Evolutionary conservation across 2,888 invertebrate genomes (phyloP).

Genomic region (Oscheius sp.): DNA sequence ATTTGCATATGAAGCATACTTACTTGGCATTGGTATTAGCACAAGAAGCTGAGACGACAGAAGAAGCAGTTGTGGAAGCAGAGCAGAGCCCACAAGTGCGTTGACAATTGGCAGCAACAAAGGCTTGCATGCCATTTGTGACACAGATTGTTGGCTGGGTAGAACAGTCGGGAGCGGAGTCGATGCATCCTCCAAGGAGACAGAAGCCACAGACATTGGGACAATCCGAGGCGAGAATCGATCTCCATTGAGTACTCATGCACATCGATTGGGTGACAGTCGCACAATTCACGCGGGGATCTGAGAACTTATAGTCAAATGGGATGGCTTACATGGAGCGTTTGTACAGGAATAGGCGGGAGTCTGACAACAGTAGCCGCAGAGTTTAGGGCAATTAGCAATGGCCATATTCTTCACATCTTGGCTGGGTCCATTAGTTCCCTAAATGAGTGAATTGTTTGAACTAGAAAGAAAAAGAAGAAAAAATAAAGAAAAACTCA

Average conservation of each 20-base stretch:
- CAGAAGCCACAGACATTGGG: conserved; percentile 29
- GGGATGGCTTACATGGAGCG: neutral
- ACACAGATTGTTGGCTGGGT: conserved; percentile 1
- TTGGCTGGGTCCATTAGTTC: neutral
- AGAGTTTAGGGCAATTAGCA: neutral
- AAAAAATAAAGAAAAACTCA: neutral
- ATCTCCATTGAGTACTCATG: conserved; percentile 9
- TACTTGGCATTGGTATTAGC: neutral
- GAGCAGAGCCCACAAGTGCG: neutral
- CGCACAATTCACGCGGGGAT: conserved; percentile 8
- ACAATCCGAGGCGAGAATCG: conserved; percentile 19
- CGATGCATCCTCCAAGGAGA: conserved; percentile 19
- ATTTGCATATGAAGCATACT: too few relatives aligned
- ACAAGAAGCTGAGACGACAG: neutral
- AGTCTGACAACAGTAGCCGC: conserved; percentile 12
- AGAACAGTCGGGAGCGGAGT: conserved; percentile 1
- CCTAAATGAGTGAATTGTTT: too few relatives aligned
- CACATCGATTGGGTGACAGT: conserved; percentile 22
- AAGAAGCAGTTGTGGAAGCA: neutral
- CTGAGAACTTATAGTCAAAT: neutral
- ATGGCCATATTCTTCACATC: neutral
- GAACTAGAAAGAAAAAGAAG: neutral
- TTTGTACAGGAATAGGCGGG: neutral
- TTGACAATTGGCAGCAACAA: neutral
- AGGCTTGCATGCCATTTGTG: neutral